Conservation (phyloP, 1,140 invertebrate species). For the Apis laboriosa region DNA sequence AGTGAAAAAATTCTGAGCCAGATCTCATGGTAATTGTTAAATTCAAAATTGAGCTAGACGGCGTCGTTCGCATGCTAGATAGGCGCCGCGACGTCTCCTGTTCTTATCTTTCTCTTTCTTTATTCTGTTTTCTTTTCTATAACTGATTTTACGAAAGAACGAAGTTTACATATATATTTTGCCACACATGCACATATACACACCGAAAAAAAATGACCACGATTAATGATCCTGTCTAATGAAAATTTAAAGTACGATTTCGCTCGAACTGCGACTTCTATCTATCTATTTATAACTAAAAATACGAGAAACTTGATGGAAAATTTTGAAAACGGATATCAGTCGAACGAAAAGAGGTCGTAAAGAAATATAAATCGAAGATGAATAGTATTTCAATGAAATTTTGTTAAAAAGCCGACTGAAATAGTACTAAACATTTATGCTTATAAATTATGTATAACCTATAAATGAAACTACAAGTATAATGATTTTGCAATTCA, state of each 20-base stretch:
- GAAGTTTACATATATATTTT: background rate
- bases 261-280: too few relatives aligned
- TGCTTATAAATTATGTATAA: background rate
- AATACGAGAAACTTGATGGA: too few relatives aligned
- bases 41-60: conserved; percentile 56
- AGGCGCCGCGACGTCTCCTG: conserved; percentile 60
- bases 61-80: conserved; percentile 56
- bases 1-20: conserved; percentile 21
- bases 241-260: background rate
- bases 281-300: too few relatives aligned
- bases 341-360: background rate
- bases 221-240: conserved; percentile 12
- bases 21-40: conserved; percentile 53
- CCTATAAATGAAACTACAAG: background rate
- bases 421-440: background rate
- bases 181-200: background rate
- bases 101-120: conserved; percentile 30
- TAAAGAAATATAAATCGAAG: background rate
- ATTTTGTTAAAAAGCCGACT: background rate
- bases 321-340: background rate
- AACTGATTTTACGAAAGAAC: conserved; percentile 29
- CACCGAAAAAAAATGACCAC: background rate
- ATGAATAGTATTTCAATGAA: background rate
- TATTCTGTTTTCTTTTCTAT: conserved; percentile 3
- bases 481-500: background rate